Conservation (phyloP, 2,113 vertebrate genomes). For the Crotalus helleri region DNA sequence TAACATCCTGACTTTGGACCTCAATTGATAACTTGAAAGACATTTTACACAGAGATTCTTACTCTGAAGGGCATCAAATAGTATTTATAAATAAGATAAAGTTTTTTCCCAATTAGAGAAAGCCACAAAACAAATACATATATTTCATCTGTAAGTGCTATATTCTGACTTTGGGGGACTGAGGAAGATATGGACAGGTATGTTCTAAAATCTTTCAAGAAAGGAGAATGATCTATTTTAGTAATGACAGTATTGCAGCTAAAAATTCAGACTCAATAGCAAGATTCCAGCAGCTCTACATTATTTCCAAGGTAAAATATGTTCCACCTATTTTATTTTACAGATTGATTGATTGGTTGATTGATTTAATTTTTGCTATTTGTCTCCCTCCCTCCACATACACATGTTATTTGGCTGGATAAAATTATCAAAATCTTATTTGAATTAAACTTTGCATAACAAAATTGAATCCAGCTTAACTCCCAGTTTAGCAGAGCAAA, state of each 20-base stretch:
- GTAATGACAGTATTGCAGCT: not conserved
- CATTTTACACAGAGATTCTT: not conserved
- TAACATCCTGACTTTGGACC: not conserved
- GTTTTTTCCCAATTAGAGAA: not conserved
- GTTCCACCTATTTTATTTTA: not conserved
- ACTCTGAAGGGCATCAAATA: not conserved
- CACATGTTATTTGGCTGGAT: not conserved
- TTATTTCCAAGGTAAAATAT: not conserved
- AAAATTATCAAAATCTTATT: not conserved
- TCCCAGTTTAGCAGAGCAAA: not conserved
- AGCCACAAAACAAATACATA: not conserved
- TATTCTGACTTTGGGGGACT: not conserved
- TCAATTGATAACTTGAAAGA: not conserved
- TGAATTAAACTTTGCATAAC: not conserved
- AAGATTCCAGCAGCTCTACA: not conserved
- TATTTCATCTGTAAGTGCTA: not conserved
- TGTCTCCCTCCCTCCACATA: not conserved
- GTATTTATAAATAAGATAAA: not conserved
- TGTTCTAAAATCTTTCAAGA: not conserved
- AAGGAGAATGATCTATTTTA: not conserved
- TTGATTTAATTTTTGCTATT: not conserved
- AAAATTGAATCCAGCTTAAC: not conserved
- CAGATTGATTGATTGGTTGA: not conserved
- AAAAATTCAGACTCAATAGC: not conserved
- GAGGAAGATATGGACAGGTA: not conserved